A percentile compares a stretch with the other conserved stretches of the same genome.
Evolutionary conservation across 2,113 vertebrate genomes (phyloP).

Genomic region (Siphamia tubifer): DNA sequence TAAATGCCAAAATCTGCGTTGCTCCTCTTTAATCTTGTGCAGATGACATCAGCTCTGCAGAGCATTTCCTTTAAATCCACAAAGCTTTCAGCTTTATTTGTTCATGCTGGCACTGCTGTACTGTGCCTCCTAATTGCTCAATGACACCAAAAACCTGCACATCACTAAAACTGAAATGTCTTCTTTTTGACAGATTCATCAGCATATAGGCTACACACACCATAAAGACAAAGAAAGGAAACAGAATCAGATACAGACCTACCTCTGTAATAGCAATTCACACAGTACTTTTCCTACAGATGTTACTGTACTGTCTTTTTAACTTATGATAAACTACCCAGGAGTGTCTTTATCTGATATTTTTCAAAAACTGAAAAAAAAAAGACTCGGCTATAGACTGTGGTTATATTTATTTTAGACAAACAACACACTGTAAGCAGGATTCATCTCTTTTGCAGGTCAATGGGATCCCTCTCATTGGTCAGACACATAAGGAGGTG

Average conservation of each 20-base stretch:
- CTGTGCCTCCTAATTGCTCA: slow-evolving; percentile 4
- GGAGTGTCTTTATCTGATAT: not conserved
- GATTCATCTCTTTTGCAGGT: slow-evolving; percentile 75
- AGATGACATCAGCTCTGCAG: not conserved
- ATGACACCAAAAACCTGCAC: not conserved
- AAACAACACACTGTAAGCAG: not conserved
- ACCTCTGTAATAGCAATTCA: not conserved
- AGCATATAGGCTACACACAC: not conserved
- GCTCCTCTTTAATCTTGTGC: slow-evolving; percentile 22
- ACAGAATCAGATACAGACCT: not conserved
- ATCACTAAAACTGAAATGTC: not conserved
- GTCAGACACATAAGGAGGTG: slow-evolving; percentile 91
- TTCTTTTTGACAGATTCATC: not conserved
- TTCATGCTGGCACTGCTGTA: slow-evolving; percentile 2
- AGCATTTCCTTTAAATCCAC: too few relatives aligned
- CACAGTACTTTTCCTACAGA: not conserved
- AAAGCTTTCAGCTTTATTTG: slow-evolving; percentile 4
- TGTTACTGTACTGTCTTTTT: not conserved
- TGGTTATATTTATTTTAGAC: not conserved
- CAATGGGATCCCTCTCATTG: slow-evolving; percentile 89
- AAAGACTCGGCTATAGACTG: not conserved
- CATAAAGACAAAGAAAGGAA: not conserved
- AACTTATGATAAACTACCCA: not conserved
- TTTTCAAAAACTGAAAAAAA: not conserved
- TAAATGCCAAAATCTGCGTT: not conserved